These are phyloP conservation scores for Phylloscopus trochilus DNA, from an alignment of 2,113 vertebrate species.

Conservation along the genomic window DNA sequence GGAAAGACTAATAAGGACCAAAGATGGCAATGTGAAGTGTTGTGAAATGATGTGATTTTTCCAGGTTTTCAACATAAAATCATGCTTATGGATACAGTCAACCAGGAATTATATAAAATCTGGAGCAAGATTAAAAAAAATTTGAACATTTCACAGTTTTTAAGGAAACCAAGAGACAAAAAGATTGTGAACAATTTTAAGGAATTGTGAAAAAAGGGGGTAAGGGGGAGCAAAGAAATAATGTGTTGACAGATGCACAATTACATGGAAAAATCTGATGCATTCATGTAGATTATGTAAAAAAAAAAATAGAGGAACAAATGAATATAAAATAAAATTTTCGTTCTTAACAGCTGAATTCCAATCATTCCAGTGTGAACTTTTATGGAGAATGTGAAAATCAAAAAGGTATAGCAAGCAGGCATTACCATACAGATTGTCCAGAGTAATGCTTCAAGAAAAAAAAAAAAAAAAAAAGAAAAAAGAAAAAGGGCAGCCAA, in stretches of 20 bases:
- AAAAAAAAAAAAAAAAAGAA: background rate
- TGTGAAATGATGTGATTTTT: background rate
- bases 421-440: background rate
- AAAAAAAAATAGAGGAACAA: background rate
- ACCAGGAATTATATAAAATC: background rate
- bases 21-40: background rate
- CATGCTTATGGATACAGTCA: background rate
- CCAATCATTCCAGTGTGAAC: background rate
- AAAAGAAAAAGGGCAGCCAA: background rate
- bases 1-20: background rate
- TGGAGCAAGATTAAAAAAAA: background rate
- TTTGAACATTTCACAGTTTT: background rate
- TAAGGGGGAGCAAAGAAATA: background rate
- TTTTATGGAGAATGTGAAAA: background rate
- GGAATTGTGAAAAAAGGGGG: fast-evolving
- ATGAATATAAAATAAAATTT: background rate
- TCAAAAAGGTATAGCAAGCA: background rate
- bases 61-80: background rate
- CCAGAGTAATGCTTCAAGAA: background rate
- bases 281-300: background rate
- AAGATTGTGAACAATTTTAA: background rate
- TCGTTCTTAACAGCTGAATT: background rate
- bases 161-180: background rate
- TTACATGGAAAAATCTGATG: background rate
- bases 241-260: background rate